Base-by-base conservation (phyloP, 2,797 vertebrate species). In the Botia almorhae region DNA sequence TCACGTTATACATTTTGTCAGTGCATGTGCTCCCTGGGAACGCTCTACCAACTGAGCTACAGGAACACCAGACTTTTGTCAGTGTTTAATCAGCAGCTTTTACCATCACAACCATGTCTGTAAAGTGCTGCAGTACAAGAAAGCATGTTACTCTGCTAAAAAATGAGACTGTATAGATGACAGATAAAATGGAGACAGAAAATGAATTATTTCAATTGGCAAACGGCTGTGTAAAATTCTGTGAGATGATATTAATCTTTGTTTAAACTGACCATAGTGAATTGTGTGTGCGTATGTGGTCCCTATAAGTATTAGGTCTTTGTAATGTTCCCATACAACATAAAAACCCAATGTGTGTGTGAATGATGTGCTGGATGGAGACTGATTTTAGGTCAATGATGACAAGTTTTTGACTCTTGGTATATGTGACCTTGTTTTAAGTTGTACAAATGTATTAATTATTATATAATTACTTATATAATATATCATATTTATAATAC, bases 71-170 rank as follows among this genome's bases (percentile, higher is more conserved):
- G n/a, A n/a, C n/a, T n/a, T n/a, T n/a, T 13, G 39, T 46, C 48
- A 75, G 46, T 46, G 29, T 64, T 71, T 53, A 46, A 14, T 10
- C 39, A 1, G 7, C 39, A 43, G 39, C 39, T 43, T 43, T 43
- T 43, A 1, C 39, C 7, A 43, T 43, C 7, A 43, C 8, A 7
- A 43, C 7, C 2, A 8, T 51, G 74, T 33, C 21, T 81, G 78
- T 82, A 36, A 70, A 78, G 7, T 16, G 7, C 7, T 5, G 21
- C 8, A 58, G 33, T 73, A 73, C 10, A 58, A 69, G 36, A 77
- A 69, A 77, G 53, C 39, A 43, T 43, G 8, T 8, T 8, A 43
- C 1, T 29, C 7, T 43, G 39, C 39, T 10, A 43, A 43, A 43
- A 43, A 43, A 7, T 43, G 1, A 4, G 39, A 43, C 10, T 10